phyloP scores from a whole-genome alignment of 2,888 invertebrate genomes.

The Apodemia zela region DNA sequence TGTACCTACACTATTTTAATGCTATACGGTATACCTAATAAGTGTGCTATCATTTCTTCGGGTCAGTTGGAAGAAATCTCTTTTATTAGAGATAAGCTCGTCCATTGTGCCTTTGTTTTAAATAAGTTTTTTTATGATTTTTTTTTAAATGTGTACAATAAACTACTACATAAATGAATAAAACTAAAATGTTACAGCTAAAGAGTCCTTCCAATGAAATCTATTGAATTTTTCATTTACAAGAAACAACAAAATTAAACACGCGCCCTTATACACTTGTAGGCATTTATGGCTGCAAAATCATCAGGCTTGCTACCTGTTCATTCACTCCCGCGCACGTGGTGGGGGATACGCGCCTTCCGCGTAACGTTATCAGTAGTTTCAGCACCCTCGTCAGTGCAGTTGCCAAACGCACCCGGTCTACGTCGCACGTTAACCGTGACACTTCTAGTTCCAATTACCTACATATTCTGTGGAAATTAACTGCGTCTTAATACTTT shows the following conservation, averaged over 20 bases:
- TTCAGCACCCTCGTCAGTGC: slow-evolving; percentile 73
- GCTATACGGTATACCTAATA: too few relatives aligned
- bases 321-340: slow-evolving; percentile 62
- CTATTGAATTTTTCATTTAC: neutral
- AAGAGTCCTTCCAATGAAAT: neutral
- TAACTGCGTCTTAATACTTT: neutral
- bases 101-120: too few relatives aligned
- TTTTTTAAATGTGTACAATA: too few relatives aligned
- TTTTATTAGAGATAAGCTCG: too few relatives aligned
- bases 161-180: too few relatives aligned
- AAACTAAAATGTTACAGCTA: too few relatives aligned
- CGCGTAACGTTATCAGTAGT: slow-evolving; percentile 78
- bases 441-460: slow-evolving; percentile 61
- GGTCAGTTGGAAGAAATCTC: too few relatives aligned
- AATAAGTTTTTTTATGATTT: too few relatives aligned
- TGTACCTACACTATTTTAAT: too few relatives aligned
- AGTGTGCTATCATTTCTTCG: too few relatives aligned
- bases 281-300: slow-evolving; percentile 23
- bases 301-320: slow-evolving; percentile 67
- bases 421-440: slow-evolving; percentile 66
- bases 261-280: slow-evolving; percentile 4
- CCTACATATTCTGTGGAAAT: slow-evolving; percentile 30
- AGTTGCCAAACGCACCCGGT: slow-evolving; percentile 77
- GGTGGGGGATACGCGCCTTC: slow-evolving; percentile 68
- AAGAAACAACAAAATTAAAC: neutral